Base-by-base conservation (phyloP, 30 jellyfish, hydroid and myxozoan genomes). In the Sanderia malayensis region DNA sequence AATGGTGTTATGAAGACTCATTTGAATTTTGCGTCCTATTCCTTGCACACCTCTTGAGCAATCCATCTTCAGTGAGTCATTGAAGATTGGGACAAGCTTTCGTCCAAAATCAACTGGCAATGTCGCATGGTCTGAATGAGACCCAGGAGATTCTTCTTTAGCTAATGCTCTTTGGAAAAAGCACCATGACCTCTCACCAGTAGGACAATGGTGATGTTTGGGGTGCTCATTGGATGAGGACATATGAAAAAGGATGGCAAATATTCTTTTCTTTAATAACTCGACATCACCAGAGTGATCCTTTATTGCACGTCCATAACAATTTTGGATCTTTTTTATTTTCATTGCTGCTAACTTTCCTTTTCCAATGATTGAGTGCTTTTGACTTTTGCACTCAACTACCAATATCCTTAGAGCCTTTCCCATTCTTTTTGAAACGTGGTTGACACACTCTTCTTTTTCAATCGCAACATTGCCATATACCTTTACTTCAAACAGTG, bases 81-180 rank as follows among this genome's bases (percentile, higher is more conserved):
- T 32, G 30, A 74, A 74, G 65, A 74, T 25, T 30, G 80, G 86
- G 18, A 52, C 76, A 6, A 60, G 80, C 8, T 28, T 21, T 28
- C 32, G 20, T 30, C 87, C 87, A 46, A 61, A 21, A 0, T 75
- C 81, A 15, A 59, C 2, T 22, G 87, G 61, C 15, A 75, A 13
- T 6, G 81, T 61, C 21, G 34, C 79, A 62, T 75, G 87, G 26
- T 61, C 87, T 37, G 20, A 33, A 41, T 75, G 87, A 2, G 46
- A 25, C 11, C 65, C 65, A 8, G 85, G 75, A 31, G 22, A 13
- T 24, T 33, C 27, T 4, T 19, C 21, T 18, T 60, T 24, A 2
- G 87, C 87, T 3, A 21, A 1, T n/a, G 87, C 87, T 31, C 71
- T 75, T 33, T 75, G 87, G 71, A 71, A 61, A 25, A 75, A 75